phyloP scores from a whole-genome alignment of 1,140 invertebrate species.

The Lucilia sericata region DNA sequence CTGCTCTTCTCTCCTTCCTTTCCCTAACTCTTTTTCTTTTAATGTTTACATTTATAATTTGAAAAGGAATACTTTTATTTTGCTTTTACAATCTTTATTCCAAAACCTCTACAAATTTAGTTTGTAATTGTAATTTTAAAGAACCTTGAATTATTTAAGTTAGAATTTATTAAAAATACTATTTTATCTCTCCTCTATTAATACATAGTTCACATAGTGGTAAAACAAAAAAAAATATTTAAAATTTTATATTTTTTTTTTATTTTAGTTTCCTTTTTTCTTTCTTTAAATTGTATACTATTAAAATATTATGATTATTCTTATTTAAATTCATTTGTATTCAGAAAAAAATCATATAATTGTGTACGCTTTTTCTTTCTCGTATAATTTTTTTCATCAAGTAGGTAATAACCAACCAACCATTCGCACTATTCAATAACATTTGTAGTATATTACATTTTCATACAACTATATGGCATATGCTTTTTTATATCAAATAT shows the following conservation, averaged over 20 bases:
- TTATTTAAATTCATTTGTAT: background rate
- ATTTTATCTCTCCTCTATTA: too few species aligned
- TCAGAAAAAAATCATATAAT: background rate
- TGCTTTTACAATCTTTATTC: background rate
- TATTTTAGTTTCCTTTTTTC: too few species aligned
- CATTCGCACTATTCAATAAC: background rate
- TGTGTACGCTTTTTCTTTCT: background rate
- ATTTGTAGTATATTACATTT: conserved; percentile 17
- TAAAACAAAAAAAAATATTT: background rate
- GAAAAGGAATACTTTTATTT: background rate
- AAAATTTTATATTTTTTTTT: background rate
- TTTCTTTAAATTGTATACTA: background rate
- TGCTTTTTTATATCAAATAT: background rate
- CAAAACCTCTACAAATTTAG: background rate
- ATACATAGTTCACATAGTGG: background rate
- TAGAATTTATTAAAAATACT: background rate
- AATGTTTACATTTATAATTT: too few species aligned
- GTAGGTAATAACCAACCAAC: background rate
- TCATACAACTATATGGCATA: background rate
- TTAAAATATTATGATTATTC: background rate
- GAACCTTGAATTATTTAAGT: background rate
- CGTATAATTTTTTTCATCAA: background rate
- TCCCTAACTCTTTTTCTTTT: too few species aligned
- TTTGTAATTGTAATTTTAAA: conserved; percentile 1
- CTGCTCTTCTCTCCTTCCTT: too few species aligned